Evolutionary conservation across 2,113 vertebrate species (phyloP).

Genomic region (Perca flavescens): DNA sequence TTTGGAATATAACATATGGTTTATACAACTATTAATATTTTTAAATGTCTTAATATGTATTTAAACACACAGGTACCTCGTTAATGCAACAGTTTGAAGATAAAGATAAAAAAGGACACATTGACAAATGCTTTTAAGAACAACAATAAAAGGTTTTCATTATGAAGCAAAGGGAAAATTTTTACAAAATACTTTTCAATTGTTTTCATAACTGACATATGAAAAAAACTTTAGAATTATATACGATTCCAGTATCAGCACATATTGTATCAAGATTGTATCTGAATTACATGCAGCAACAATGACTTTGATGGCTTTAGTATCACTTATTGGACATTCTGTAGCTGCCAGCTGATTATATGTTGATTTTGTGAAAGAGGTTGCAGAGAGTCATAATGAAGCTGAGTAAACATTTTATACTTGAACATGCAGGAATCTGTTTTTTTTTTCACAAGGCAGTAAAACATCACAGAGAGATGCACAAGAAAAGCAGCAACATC

Average conservation of each 20-base stretch:
- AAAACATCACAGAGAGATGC: constrained; percentile 40
- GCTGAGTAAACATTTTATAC: neutral
- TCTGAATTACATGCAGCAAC: neutral
- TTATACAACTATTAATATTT: neutral
- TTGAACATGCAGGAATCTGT: neutral
- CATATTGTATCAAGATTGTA: neutral
- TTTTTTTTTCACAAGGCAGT: constrained; percentile 10
- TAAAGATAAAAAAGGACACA: neutral
- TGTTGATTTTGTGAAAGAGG: neutral
- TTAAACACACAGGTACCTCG: neutral
- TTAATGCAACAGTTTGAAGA: neutral
- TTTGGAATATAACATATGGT: neutral
- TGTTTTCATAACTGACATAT: neutral
- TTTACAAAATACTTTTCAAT: neutral
- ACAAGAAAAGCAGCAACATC: constrained; percentile 29
- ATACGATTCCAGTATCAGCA: neutral
- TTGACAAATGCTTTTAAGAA: neutral
- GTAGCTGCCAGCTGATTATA: constrained; percentile 14
- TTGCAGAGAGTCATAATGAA: neutral
- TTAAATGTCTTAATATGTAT: neutral
- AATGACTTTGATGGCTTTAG: neutral
- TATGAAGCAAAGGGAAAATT: neutral
- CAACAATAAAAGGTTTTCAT: neutral
- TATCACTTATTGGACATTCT: constrained; percentile 17
- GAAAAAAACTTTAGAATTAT: neutral